phyloP scores from a whole-genome alignment of 2,113 vertebrate genomes.

The Notechis scutatus region DNA sequence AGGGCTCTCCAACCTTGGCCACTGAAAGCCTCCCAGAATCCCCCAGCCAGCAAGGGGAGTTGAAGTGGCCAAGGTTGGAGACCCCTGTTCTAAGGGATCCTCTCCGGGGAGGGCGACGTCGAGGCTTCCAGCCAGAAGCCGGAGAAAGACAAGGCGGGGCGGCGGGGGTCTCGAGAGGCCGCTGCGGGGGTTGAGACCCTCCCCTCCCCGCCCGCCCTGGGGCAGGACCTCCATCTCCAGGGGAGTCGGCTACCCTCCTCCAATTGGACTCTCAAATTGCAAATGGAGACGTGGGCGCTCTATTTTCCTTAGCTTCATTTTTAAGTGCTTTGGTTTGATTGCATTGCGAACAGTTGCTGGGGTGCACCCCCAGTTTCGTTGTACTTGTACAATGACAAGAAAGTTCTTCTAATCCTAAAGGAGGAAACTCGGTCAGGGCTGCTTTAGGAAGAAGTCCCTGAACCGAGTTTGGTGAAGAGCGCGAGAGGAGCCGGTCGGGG shows the following conservation, averaged over 20 bases:
- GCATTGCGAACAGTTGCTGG: too few species aligned
- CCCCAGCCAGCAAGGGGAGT: too few species aligned
- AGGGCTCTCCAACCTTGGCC: too few species aligned
- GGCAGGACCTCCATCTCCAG: neutral
- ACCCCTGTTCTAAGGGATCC: neutral
- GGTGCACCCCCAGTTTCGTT: too few species aligned
- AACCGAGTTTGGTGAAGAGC: neutral
- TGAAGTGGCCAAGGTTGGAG: too few species aligned
- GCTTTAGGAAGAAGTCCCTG: neutral
- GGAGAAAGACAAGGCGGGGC: neutral
- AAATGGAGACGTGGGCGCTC: too few species aligned
- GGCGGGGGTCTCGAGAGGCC: neutral
- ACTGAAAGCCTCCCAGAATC: too few species aligned
- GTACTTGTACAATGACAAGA: too few species aligned
- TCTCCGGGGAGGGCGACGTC: neutral
- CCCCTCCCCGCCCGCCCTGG: neutral
- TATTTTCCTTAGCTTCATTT: too few species aligned
- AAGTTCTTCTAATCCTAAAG: neutral
- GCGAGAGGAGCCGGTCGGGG: fast-evolving
- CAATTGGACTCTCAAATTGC: neutral
- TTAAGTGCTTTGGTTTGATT: too few species aligned
- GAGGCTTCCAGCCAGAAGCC: neutral
- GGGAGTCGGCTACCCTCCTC: neutral
- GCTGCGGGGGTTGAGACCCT: neutral
- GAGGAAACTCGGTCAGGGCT: neutral